A percentile compares a stretch with the other conserved stretches of the same genome.
Conservation (phyloP, 2,797 vertebrate genomes). For the Ambastaia sidthimunki region DNA sequence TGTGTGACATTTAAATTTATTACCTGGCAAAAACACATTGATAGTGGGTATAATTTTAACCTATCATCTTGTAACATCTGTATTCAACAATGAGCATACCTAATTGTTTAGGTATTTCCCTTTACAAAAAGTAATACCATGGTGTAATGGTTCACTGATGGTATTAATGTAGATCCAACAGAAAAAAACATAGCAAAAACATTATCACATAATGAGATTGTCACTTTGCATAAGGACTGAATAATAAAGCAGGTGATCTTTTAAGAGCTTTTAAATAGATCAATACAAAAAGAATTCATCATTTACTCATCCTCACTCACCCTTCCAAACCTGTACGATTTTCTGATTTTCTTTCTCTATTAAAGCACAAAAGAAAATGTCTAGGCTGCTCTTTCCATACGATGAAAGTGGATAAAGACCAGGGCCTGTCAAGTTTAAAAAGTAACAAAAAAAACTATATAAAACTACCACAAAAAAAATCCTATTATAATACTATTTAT, state of each 20-base stretch:
- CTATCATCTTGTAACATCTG: not conserved
- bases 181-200: not conserved
- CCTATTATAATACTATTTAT: too few relatives aligned
- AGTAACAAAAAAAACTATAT: not conserved
- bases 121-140: not conserved
- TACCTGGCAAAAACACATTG: not conserved
- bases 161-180: not conserved
- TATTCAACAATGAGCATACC: not conserved
- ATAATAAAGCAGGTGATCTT: too few relatives aligned
- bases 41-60: not conserved
- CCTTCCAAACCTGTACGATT: not conserved
- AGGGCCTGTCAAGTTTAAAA: not conserved
- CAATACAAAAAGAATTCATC: not conserved
- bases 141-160: not conserved
- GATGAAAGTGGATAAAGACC: not conserved
- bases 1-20: conserved; percentile 29
- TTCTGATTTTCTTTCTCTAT: not conserved
- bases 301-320: not conserved
- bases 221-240: not conserved
- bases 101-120: not conserved
- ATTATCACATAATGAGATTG: not conserved
- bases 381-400: not conserved
- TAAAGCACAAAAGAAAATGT: not conserved
- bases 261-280: not conserved
- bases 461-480: not conserved